Conservation (phyloP, 1,140 invertebrate species). For the Phymastichus coffea region DNA sequence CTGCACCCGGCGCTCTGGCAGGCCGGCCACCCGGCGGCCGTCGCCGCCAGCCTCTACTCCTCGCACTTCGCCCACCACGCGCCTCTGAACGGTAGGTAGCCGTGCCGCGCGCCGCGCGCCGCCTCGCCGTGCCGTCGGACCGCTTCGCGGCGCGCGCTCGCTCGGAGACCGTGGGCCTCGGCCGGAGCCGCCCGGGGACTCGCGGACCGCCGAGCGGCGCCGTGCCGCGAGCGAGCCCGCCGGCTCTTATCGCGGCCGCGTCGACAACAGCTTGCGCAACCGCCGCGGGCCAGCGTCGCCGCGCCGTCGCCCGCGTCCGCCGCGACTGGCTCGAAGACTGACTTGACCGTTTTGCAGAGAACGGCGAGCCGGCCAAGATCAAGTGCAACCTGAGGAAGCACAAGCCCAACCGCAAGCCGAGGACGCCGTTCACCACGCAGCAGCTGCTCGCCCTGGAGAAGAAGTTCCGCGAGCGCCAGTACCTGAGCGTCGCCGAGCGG, state of each 20-base stretch:
- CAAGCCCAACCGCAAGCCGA: constrained; percentile 95
- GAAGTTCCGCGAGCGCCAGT: constrained; percentile 96
- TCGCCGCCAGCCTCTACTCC: constrained; percentile 44
- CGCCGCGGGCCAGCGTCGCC: too few relatives aligned
- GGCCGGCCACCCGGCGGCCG: constrained; percentile 36
- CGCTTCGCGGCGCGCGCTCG: background rate
- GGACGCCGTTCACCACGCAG: constrained; percentile 96
- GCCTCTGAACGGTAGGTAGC: constrained; percentile 45
- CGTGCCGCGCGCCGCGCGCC: too few relatives aligned
- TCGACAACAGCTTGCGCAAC: background rate
- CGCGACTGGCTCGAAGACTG: too few relatives aligned
- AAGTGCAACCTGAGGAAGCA: constrained; percentile 93
- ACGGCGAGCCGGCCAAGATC: constrained; percentile 75
- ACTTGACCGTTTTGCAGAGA: constrained; percentile 63
- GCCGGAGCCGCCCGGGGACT: constrained; percentile 4
- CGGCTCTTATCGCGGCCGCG: too few relatives aligned
- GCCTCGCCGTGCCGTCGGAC: too few relatives aligned
- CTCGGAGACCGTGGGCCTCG: constrained; percentile 20
- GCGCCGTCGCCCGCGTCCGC: too few relatives aligned
- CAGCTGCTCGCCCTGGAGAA: constrained; percentile 91
- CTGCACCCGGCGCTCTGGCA: constrained; percentile 47
- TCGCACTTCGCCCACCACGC: constrained; percentile 48
- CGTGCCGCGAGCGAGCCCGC: too few relatives aligned
- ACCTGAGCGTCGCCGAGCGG: constrained; percentile 92
- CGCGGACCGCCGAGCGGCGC: too few relatives aligned